Base-by-base conservation (phyloP, 2,113 vertebrate species). In the Chaetodon trifascialis region DNA sequence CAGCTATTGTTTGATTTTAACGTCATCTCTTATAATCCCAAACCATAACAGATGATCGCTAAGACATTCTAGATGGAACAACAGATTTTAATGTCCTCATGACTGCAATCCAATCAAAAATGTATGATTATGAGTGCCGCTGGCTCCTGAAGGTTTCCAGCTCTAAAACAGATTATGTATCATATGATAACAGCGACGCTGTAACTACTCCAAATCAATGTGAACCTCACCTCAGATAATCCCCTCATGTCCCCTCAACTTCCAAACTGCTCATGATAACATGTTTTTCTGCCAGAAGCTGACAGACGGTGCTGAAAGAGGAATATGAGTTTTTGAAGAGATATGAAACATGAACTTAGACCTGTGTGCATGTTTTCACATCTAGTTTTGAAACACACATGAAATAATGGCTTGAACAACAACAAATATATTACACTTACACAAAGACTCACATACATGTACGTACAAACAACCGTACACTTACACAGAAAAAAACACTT, bases 61-160 rank as follows among this genome's bases (percentile, higher is more conserved):
- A 52, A 90, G 87, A 78, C 90, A 46, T 85, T 80, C 65, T 76
- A 80, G 80, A 89, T 88, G 80, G 83, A 89, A 86, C 89, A 85
- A 76, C 93, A 90, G 88, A 89, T 91, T 89, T 88, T 25, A 89
- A 85, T 89, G 89, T 92, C 89, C 90, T 88, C 19, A 78, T 66
- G 76, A 79, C 46, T 73, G 44, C 81, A 91, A 94, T 93, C 91
- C 92, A 90, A 93, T 94, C 91, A 92, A 88, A 90, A 88, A 85
- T 85, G 86, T 88, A 84, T 90, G 92, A 93, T 87, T 92, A 80
- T 59, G 73, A 87, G 83, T 7, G 68, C 56, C 8, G 82, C 51
- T n/a, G 87, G 69, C 80, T 91, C 87, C 90, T 76, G 70, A 19
- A 81, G 72, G 78, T 78, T 75, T 73, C 36, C 58, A 42, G 77